Conservation (phyloP, 2,888 invertebrate species). For the Drosophila macrospina region DNA sequence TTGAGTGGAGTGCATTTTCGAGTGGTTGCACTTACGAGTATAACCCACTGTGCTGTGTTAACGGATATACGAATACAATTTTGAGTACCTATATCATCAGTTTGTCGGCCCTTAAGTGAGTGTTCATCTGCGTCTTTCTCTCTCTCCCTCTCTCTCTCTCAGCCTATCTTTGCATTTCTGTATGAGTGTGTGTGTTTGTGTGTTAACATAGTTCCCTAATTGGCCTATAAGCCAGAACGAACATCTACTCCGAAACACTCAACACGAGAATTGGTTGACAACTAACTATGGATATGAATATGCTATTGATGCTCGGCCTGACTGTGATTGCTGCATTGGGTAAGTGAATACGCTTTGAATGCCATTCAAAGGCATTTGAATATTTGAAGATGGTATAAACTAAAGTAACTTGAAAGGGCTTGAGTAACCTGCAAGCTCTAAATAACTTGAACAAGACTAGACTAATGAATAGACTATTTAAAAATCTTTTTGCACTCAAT, state of each 20-base stretch:
- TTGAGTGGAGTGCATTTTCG: slow-evolving; percentile 77
- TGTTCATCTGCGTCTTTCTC: slow-evolving; percentile 26
- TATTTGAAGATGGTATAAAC: background rate
- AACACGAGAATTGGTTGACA: background rate
- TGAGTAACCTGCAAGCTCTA: background rate
- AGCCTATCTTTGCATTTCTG: slow-evolving; percentile 6
- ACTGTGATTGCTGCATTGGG: slow-evolving; percentile 37
- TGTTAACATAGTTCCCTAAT: slow-evolving; percentile 65
- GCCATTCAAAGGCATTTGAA: slow-evolving; percentile 12
- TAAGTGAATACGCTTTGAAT: slow-evolving; percentile 48
- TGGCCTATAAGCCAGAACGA: slow-evolving; percentile 52
- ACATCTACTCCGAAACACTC: slow-evolving; percentile 32
- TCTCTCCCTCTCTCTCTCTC: too few species aligned
- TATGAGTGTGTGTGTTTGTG: slow-evolving; percentile 29
- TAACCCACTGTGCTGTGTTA: slow-evolving; percentile 14
- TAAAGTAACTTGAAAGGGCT: background rate
- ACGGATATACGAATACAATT: slow-evolving; percentile 14
- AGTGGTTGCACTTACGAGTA: slow-evolving; percentile 75
- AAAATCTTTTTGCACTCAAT: too few species aligned
- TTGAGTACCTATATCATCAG: slow-evolving; percentile 41
- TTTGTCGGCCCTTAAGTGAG: slow-evolving; percentile 28
- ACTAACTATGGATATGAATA: slow-evolving; percentile 32
- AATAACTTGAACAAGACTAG: too few species aligned
- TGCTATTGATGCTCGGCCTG: slow-evolving; percentile 40
- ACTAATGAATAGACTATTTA: too few species aligned